phyloP scores from a whole-genome alignment of 2,797 vertebrate genomes.

The Danio kyathit region DNA sequence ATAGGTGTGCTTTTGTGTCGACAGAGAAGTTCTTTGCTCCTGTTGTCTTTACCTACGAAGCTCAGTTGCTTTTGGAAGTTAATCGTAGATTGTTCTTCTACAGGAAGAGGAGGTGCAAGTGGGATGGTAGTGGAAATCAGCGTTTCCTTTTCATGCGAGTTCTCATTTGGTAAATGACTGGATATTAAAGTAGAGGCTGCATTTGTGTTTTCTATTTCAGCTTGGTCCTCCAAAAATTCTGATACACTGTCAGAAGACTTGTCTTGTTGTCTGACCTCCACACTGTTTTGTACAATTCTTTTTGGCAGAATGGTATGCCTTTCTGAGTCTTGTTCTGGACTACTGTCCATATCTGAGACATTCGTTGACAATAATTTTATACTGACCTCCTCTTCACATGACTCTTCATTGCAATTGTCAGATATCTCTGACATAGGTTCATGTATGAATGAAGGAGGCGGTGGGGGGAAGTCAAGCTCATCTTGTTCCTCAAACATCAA shows the following conservation, averaged over 20 bases:
- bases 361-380: neutral
- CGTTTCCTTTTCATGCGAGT: slow-evolving; percentile 18
- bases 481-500: slow-evolving; percentile 88
- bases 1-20: slow-evolving; percentile 79
- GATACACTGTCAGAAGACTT: slow-evolving; percentile 22
- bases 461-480: slow-evolving; percentile 85
- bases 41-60: slow-evolving; percentile 68
- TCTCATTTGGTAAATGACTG: slow-evolving; percentile 41
- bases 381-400: slow-evolving; percentile 5
- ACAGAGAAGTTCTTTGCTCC: slow-evolving; percentile 78
- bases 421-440: slow-evolving; percentile 61
- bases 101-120: slow-evolving; percentile 57
- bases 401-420: slow-evolving; percentile 51
- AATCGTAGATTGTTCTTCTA: slow-evolving; percentile 69
- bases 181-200: slow-evolving; percentile 17
- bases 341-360: slow-evolving; percentile 5
- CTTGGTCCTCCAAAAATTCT: slow-evolving; percentile 13
- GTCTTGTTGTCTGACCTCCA: slow-evolving; percentile 3
- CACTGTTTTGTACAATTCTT: slow-evolving; percentile 10
- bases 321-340: slow-evolving; percentile 21
- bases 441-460: slow-evolving; percentile 73
- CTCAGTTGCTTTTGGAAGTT: slow-evolving; percentile 76
- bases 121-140: slow-evolving; percentile 42
- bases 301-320: slow-evolving; percentile 24
- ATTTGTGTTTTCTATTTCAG: slow-evolving; percentile 8